These are phyloP conservation scores for Anastatus disparis DNA, from an alignment of 1,140 invertebrate genomes.

Conservation along the genomic window DNA sequence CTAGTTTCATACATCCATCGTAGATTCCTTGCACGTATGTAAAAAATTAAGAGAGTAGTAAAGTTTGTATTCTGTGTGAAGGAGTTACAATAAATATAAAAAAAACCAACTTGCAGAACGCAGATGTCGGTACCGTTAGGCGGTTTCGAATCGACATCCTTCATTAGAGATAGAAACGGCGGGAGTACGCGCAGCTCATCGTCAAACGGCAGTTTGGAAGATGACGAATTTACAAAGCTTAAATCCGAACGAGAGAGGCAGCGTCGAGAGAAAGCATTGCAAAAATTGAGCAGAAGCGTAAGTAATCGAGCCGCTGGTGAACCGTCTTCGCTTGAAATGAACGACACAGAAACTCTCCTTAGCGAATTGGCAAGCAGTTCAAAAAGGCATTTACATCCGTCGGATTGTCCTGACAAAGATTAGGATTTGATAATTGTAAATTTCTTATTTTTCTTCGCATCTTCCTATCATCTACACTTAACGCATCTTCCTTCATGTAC, in stretches of 20 bases:
- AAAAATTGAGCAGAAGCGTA: constrained; percentile 65
- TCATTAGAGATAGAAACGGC: not conserved
- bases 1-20: no score
- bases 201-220: constrained; percentile 22
- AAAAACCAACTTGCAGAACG: constrained; percentile 27
- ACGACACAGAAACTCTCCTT: constrained; percentile 52
- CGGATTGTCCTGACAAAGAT: not conserved
- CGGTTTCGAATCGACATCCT: not conserved
- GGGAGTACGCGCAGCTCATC: constrained; percentile 43
- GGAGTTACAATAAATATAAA: no score
- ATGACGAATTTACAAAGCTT: constrained; percentile 69
- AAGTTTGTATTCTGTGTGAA: no score
- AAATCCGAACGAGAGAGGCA: constrained; percentile 66
- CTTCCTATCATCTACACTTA: no score
- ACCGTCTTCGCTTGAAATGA: constrained; percentile 30
- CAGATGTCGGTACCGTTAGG: constrained; percentile 33
- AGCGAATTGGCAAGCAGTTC: constrained; percentile 51
- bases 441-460: not conserved
- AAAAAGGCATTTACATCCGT: constrained; percentile 18
- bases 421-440: not conserved
- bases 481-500: no score
- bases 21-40: no score
- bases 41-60: no score
- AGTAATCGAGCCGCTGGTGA: constrained; percentile 42
- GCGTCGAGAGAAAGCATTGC: constrained; percentile 61